Base-by-base conservation (phyloP, 2,888 invertebrate species). In the Drosophila vallismaia region DNA sequence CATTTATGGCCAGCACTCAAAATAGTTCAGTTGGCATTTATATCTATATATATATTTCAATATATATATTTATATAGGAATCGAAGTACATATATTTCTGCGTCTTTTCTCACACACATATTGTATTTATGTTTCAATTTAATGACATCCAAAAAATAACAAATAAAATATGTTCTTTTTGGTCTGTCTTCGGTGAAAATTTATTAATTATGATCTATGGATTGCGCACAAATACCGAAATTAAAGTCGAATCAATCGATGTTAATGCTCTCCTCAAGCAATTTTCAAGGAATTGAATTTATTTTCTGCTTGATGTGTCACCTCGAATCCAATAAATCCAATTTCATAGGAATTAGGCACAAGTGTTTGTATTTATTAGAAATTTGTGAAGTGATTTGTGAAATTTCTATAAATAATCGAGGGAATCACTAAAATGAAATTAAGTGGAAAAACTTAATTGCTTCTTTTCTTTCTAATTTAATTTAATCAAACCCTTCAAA, bases 121-220 rank as follows among this genome's bases (percentile, higher is more conserved):
- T 72, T 62, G 55, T 52, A 66, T 72, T 62, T 64, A 56, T 62
- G 62, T 79, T 70, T 60, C 59, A 67, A 75, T 64, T 71, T 77
- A 80, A 86, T 80, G 77, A 76, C 74, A 74, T n/a, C 67, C 52
- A 52, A 66, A 67, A 74, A 51, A 68, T 56, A 19, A 19, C 19
- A 19, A 19, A 19, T 19, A 19, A 19, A 19, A 19, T 19, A 19
- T 19, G 19, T 19, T 53, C 59, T 76, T 14, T 8, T 14, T 10
- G 49, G 70, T 71, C 63, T 67, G 28, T 74, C 53, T 56, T 24
- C 29, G 29, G 33, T 49, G 56, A 68, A 66, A 57, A 64, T 71
- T 49, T 54, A 84, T 77, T 74, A 80, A 80, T 86, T 84, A 72
- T 69, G 63, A 71, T 77, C 79, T 71, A 74, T 76, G 75, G 54